These are phyloP conservation scores for Heterotis niloticus DNA, from an alignment of 2,113 vertebrate genomes.

Conservation along the genomic window DNA sequence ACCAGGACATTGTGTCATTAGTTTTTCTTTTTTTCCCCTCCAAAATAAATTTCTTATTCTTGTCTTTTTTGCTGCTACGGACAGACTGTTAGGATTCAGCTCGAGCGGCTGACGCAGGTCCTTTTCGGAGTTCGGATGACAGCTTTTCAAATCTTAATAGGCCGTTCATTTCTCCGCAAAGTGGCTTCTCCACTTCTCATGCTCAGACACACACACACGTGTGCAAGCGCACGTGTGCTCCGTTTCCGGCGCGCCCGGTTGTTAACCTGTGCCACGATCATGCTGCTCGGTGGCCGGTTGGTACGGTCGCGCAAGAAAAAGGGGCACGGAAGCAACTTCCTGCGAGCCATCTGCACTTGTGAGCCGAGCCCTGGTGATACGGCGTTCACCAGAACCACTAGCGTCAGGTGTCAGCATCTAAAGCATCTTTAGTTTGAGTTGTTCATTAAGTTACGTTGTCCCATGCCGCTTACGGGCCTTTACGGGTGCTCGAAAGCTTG, in stretches of 20 bases:
- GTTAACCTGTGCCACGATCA: background rate
- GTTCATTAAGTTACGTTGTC: too few relatives aligned
- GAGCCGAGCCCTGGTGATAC: too few relatives aligned
- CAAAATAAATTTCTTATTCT: constrained; percentile 68
- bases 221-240: background rate
- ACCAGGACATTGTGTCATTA: constrained; percentile 77
- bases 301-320: too few relatives aligned
- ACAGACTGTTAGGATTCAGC: constrained; percentile 80
- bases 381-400: too few relatives aligned
- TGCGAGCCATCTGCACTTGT: too few relatives aligned
- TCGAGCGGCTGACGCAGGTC: constrained; percentile 77
- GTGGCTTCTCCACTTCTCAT: constrained; percentile 56
- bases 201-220: background rate
- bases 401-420: too few relatives aligned
- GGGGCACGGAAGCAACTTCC: too few relatives aligned
- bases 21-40: constrained; percentile 53
- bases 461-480: too few relatives aligned
- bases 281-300: too few relatives aligned
- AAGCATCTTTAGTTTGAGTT: too few relatives aligned
- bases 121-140: constrained; percentile 71
- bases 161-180: constrained; percentile 74
- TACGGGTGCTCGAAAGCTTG: too few relatives aligned
- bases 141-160: constrained; percentile 88
- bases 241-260: background rate
- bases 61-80: constrained; percentile 49